These are phyloP conservation scores for Lonchura striata DNA, from an alignment of 2,113 vertebrate species.

Conservation along the genomic window DNA sequence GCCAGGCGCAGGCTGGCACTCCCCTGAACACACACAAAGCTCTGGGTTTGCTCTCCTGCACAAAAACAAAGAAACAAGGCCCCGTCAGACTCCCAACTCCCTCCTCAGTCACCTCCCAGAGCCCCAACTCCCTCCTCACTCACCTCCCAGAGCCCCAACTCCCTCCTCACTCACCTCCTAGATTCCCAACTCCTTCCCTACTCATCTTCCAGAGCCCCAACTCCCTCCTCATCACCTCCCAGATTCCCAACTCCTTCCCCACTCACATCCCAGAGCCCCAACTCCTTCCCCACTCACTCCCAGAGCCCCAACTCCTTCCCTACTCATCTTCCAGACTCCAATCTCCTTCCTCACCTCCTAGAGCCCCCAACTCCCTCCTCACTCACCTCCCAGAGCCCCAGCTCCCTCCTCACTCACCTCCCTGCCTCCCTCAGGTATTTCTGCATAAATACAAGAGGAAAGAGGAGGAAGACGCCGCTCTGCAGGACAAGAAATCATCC, in stretches of 20 bases:
- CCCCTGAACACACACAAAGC: neutral
- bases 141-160: too few relatives aligned
- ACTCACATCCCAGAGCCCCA: too few relatives aligned
- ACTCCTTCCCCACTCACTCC: too few relatives aligned
- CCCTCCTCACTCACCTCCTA: too few relatives aligned
- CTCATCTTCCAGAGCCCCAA: too few relatives aligned
- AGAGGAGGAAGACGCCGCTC: slow-evolving; percentile 31
- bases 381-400: fast-evolving
- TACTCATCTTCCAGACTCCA: too few relatives aligned
- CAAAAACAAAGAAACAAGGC: neutral
- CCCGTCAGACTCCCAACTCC: neutral
- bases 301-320: too few relatives aligned
- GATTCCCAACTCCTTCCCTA: too few relatives aligned
- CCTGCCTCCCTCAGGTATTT: slow-evolving; percentile 72
- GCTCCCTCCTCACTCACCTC: neutral
- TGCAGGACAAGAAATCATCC: slow-evolving; percentile 44
- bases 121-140: neutral
- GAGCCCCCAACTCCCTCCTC: too few relatives aligned
- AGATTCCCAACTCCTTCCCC: neutral
- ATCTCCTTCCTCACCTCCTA: too few relatives aligned
- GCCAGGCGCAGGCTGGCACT: neutral
- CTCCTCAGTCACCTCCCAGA: neutral
- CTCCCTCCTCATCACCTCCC: too few relatives aligned
- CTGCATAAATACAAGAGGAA: slow-evolving; percentile 74
- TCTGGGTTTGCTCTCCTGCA: neutral